A percentile compares a stretch with the other conserved stretches of the same genome.
Conservation (phyloP, 2,113 vertebrate species). For the Callopanchax toddi region DNA sequence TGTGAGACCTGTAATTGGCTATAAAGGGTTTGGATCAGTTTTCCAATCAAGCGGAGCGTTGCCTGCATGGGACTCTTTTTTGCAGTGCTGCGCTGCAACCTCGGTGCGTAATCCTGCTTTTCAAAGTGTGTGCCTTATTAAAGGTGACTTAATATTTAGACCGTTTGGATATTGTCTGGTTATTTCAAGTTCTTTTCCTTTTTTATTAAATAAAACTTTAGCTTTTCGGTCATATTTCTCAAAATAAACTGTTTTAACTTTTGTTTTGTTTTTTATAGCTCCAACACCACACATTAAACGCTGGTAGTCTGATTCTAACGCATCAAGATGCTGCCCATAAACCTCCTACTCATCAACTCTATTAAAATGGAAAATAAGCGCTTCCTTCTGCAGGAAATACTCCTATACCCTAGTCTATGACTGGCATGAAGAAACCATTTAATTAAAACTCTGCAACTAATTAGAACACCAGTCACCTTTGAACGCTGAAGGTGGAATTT, state of each 20-base stretch:
- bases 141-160: too few species aligned
- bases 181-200: neutral
- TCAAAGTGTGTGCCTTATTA: neutral
- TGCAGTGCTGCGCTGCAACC: constrained; percentile 7
- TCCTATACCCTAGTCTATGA: constrained; percentile 5
- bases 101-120: constrained; percentile 3
- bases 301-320: neutral
- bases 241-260: too few species aligned
- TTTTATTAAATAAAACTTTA: neutral
- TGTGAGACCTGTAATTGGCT: constrained; percentile 6
- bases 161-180: too few species aligned
- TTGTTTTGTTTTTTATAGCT: too few species aligned
- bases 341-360: constrained; percentile 12
- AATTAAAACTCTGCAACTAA: neutral
- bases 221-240: neutral
- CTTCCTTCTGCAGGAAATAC: constrained; percentile 2
- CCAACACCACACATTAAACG: too few species aligned
- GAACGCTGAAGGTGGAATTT: constrained; percentile 12
- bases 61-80: neutral
- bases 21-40: constrained; percentile 51
- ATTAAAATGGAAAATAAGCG: constrained; percentile 24
- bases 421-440: neutral
- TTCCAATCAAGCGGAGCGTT: constrained; percentile 32
- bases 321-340: constrained; percentile 20
- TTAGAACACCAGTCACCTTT: constrained; percentile 1